phyloP scores from a whole-genome alignment of 2,797 vertebrate genomes.

The Semaprochilodus insignis region DNA sequence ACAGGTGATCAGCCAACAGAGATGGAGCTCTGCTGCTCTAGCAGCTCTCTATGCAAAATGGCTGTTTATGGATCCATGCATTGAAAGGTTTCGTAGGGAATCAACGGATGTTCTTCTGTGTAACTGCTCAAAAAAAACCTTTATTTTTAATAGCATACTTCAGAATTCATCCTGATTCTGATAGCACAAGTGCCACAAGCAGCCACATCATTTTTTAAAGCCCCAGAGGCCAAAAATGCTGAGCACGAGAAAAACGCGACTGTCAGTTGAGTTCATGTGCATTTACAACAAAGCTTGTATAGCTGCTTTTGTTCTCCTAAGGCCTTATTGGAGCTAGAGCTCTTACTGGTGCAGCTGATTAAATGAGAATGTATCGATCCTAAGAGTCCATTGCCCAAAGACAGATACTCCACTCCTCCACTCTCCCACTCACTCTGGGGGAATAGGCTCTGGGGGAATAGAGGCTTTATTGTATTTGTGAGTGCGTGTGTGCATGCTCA shows the following conservation, averaged over 20 bases:
- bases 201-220: background rate
- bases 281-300: background rate
- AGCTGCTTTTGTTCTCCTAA: background rate
- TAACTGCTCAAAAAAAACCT: background rate
- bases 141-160: background rate
- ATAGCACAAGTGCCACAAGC: background rate
- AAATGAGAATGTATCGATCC: slow-evolving; percentile 1
- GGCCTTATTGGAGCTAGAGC: background rate
- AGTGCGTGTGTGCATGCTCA: background rate
- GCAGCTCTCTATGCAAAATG: too few relatives aligned
- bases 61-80: too few relatives aligned
- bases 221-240: background rate
- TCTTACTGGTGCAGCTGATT: background rate
- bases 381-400: background rate
- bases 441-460: background rate
- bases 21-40: too few relatives aligned
- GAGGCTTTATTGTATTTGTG: background rate
- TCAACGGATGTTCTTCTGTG: background rate
- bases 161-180: background rate
- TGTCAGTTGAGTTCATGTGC: background rate
- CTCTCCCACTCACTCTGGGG: background rate
- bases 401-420: background rate
- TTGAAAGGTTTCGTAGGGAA: background rate
- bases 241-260: background rate
- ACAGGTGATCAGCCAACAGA: too few relatives aligned